Percentiles rank a stretch among this genome's conserved stretches.
Evolutionary conservation across 2,113 vertebrate species (phyloP).

Genomic region (Chroicocephalus ridibundus): DNA sequence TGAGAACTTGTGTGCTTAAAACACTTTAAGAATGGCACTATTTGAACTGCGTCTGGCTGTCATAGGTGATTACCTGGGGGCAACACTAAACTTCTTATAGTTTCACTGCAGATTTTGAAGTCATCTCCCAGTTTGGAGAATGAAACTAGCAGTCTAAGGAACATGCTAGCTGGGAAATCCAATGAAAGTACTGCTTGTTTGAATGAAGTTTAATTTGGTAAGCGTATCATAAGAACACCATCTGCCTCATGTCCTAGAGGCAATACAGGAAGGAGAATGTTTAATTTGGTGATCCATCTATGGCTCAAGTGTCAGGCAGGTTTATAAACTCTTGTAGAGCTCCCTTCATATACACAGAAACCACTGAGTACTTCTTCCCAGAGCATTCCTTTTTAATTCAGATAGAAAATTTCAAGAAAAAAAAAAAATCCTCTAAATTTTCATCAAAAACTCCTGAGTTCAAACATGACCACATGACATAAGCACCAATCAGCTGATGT

Average conservation of each 20-base stretch:
- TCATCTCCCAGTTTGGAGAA: background rate
- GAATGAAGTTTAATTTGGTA: background rate
- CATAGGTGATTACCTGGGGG: background rate
- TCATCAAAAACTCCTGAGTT: background rate
- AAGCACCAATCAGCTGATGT: background rate
- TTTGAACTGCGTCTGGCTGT: background rate
- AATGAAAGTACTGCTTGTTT: background rate
- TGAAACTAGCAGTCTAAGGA: background rate
- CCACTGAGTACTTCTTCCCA: background rate
- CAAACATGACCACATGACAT: background rate
- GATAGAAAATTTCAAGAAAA: background rate
- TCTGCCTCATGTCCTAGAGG: background rate
- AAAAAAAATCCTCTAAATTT: background rate
- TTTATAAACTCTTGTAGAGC: background rate
- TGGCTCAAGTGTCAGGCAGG: background rate
- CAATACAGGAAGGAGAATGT: background rate
- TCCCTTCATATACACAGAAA: background rate
- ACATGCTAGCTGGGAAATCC: background rate
- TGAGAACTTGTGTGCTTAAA: background rate
- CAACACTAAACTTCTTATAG: background rate
- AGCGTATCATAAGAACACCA: background rate
- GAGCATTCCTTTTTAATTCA: background rate
- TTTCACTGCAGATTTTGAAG: background rate
- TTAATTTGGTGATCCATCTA: background rate
- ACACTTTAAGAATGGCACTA: background rate